Evolutionary conservation across 1,140 invertebrate species (phyloP).

Genomic region (Drosophila takahashii): DNA sequence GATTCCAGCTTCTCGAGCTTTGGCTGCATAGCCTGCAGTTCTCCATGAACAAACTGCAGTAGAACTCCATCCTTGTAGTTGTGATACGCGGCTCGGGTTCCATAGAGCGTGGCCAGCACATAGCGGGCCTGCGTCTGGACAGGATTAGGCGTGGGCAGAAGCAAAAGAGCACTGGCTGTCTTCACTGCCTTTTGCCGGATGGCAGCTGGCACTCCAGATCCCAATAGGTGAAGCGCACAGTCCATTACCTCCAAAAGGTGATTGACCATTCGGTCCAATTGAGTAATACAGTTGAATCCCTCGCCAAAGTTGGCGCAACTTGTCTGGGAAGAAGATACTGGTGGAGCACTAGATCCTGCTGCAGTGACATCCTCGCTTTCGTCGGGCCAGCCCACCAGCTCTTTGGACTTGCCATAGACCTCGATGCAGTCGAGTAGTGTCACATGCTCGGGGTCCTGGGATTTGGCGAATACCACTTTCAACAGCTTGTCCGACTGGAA

Average conservation of each 20-base stretch:
- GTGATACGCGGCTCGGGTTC: constrained; percentile 90
- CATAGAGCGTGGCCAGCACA: constrained; percentile 92
- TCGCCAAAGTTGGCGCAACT: constrained; percentile 65
- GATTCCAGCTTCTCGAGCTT: constrained; percentile 77
- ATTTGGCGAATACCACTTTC: constrained; percentile 95
- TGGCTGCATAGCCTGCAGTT: constrained; percentile 86
- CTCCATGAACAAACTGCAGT: constrained; percentile 90
- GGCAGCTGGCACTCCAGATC: constrained; percentile 77
- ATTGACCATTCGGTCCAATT: constrained; percentile 87
- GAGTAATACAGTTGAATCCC: constrained; percentile 78
- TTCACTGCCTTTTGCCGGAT: constrained; percentile 88
- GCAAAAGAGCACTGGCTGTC: constrained; percentile 92
- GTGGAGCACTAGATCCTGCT: constrained; percentile 10
- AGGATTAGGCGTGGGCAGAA: constrained; percentile 91
- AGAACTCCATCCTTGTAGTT: constrained; percentile 95
- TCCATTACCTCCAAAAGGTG: constrained; percentile 92
- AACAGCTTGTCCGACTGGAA: constrained; percentile 96
- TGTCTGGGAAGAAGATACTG: constrained; percentile 17
- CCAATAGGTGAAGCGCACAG: constrained; percentile 86
- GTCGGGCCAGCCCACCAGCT: constrained; percentile 98
- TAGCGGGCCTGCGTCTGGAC: constrained; percentile 92
- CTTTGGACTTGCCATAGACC: constrained; percentile 97
- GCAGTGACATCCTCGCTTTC: constrained; percentile 93
- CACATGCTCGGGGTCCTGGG: constrained; percentile 94
- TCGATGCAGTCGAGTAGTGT: constrained; percentile 97